phyloP scores from a whole-genome alignment of 2,888 invertebrate genomes.

The Pogonocherus hispidulus region DNA sequence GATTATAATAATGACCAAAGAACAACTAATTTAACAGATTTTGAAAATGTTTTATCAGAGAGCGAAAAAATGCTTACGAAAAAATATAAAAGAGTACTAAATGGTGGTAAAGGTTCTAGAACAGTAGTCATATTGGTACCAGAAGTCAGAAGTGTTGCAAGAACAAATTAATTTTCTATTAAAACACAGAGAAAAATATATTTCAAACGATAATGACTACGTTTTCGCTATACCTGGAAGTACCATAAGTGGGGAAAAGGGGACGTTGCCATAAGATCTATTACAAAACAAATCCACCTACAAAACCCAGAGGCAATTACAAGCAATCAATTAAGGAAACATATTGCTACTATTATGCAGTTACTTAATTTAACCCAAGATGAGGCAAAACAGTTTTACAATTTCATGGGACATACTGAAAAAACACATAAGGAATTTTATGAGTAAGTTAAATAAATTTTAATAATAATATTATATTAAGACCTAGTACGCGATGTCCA shows the following conservation, averaged over 20 bases:
- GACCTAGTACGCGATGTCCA: too few relatives aligned
- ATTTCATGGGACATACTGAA: constrained; percentile 13
- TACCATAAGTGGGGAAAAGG: constrained; percentile 10
- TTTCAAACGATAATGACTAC: constrained; percentile 8
- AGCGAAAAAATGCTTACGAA: constrained; percentile 9
- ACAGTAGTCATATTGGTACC: constrained; percentile 12
- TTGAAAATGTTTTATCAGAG: constrained; percentile 3
- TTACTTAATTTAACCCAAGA: neutral
- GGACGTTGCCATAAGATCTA: constrained; percentile 2
- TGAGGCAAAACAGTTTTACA: neutral
- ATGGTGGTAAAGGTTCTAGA: constrained; percentile 8
- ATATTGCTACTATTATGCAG: constrained; percentile 10
- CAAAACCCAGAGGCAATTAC: neutral
- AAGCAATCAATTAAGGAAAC: constrained; percentile 2
- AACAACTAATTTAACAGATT: neutral
- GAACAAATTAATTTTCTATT: neutral
- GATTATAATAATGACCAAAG: constrained; percentile 3
- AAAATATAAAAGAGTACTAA: constrained; percentile 2
- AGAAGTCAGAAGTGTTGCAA: neutral
- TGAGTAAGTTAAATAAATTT: too few relatives aligned
- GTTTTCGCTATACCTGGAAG: constrained; percentile 13
- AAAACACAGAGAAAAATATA: constrained; percentile 12
- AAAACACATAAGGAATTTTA: constrained; percentile 7
- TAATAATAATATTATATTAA: too few relatives aligned
- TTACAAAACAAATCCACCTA: neutral